Conservation (phyloP, 2,888 invertebrate genomes). For the Glaucopsyche alexis region DNA sequence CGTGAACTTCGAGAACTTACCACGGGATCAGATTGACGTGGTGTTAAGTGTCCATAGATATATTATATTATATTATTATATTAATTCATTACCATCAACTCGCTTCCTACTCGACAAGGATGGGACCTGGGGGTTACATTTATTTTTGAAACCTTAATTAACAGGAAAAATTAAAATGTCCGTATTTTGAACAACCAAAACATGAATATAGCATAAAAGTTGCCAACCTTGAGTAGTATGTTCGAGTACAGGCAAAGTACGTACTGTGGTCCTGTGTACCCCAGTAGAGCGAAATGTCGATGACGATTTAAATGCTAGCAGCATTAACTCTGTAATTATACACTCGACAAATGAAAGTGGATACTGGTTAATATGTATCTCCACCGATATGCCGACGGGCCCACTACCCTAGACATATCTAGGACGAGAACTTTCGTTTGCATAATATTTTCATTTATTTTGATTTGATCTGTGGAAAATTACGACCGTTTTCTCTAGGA, state of each 20-base stretch:
- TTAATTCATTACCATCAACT: too few relatives aligned
- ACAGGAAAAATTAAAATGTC: too few relatives aligned
- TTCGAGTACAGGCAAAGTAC: too few relatives aligned
- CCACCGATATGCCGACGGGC: neutral
- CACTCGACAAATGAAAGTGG: conserved; percentile 7
- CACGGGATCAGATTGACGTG: too few relatives aligned
- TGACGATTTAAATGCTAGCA: neutral
- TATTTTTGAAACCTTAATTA: too few relatives aligned
- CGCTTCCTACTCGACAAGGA: too few relatives aligned
- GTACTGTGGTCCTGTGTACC: neutral
- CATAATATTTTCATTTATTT: neutral
- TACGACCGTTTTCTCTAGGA: neutral
- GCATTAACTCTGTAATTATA: conserved; percentile 8
- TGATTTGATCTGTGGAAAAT: neutral
- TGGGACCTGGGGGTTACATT: too few relatives aligned
- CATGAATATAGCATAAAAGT: too few relatives aligned
- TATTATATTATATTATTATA: too few relatives aligned
- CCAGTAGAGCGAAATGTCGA: neutral
- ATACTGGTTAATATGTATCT: conserved; percentile 11
- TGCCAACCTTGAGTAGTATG: neutral
- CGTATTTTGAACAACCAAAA: too few relatives aligned
- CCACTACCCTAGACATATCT: conserved; percentile 13
- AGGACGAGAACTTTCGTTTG: neutral
- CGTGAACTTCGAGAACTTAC: too few relatives aligned
- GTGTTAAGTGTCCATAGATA: too few relatives aligned